These are phyloP conservation scores for Willowsia nigromaculata DNA, from an alignment of 2,888 invertebrate species.

Conservation along the genomic window DNA sequence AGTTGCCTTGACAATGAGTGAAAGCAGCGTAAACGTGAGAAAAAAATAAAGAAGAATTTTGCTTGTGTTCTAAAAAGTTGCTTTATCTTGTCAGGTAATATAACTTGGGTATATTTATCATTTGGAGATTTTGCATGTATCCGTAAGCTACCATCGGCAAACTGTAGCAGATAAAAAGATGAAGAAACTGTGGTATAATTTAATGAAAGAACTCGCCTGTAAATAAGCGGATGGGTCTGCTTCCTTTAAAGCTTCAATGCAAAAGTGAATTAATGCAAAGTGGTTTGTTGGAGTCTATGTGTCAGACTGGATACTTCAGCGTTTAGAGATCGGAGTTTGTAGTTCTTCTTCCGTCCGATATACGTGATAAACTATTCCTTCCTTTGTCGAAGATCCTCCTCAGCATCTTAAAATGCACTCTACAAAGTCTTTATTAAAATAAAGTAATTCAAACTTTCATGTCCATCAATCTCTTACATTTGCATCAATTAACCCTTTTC, in stretches of 20 bases:
- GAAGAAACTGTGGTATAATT: not conserved
- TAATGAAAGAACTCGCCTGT: constrained; percentile 84
- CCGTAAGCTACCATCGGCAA: not conserved
- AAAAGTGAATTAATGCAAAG: constrained; percentile 97
- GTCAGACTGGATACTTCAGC: constrained; percentile 87
- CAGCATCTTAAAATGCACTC: too few species aligned
- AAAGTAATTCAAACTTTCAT: too few species aligned
- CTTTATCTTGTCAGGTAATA: constrained; percentile 25
- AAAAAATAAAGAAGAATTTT: not conserved
- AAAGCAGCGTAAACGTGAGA: not conserved
- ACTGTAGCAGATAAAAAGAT: not conserved
- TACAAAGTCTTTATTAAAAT: too few species aligned
- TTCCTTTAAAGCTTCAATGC: constrained; percentile 98
- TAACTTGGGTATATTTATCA: not conserved
- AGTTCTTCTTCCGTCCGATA: constrained; percentile 89
- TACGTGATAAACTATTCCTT: constrained; percentile 91
- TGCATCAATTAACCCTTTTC: too few species aligned
- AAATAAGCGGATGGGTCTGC: constrained; percentile 97
- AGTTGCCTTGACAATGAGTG: constrained; percentile 14
- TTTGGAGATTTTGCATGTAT: not conserved
- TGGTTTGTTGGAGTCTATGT: constrained; percentile 92
- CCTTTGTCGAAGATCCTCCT: constrained; percentile 91
- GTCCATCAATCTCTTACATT: too few species aligned
- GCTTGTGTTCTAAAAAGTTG: not conserved
- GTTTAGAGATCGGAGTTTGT: constrained; percentile 87